phyloP scores from a whole-genome alignment of 2,113 vertebrate genomes.

The Eclectus roratus region DNA sequence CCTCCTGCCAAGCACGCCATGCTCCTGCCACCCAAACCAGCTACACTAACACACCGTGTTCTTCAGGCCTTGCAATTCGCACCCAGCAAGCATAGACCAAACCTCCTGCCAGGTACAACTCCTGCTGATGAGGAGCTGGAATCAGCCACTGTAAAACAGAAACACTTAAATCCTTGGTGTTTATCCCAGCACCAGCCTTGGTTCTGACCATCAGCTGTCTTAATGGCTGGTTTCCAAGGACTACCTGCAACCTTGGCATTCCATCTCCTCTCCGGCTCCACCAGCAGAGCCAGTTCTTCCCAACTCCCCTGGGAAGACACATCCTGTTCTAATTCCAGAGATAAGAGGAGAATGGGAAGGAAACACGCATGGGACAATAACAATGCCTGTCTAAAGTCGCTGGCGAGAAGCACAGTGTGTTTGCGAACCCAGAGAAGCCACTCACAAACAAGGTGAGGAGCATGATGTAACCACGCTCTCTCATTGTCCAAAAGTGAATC shows the following conservation, averaged over 20 bases:
- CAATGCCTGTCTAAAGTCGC: background rate
- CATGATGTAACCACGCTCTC: background rate
- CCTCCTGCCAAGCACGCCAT: background rate
- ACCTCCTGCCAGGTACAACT: background rate
- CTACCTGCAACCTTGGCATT: background rate
- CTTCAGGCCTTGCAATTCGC: background rate
- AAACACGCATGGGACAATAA: background rate
- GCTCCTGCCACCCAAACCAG: background rate
- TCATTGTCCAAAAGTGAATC: slow-evolving; percentile 33
- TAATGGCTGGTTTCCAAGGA: background rate
- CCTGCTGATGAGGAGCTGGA: background rate
- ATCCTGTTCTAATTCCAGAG: background rate
- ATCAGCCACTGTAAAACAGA: background rate
- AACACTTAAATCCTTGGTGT: background rate
- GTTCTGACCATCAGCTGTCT: background rate
- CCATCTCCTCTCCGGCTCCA: background rate
- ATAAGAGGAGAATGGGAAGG: background rate
- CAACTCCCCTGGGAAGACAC: fast-evolving
- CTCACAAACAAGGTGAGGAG: background rate
- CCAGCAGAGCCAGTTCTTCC: background rate
- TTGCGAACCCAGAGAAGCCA: background rate
- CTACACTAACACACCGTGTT: fast-evolving
- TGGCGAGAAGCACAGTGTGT: background rate
- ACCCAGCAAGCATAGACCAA: background rate
- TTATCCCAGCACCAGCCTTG: background rate